Evolutionary conservation across 2,113 vertebrate genomes (phyloP).

Genomic region (Pungitius pungitius): DNA sequence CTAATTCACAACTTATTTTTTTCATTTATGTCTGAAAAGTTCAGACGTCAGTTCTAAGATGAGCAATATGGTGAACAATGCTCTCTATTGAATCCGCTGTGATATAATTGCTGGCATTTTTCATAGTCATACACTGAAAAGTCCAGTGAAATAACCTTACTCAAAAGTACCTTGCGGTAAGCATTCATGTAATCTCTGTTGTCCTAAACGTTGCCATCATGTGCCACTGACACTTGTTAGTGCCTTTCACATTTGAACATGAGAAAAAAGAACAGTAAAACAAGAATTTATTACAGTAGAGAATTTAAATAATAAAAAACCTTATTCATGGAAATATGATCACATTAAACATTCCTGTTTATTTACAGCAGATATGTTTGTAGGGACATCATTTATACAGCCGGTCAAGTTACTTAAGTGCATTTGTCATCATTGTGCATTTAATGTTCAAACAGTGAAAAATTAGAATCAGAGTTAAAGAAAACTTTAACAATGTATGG

Average conservation of each 20-base stretch:
- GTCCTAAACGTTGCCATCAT: background rate
- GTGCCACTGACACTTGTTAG: background rate
- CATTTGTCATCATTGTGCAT: constrained; percentile 20
- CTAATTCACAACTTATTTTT: background rate
- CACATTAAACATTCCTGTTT: constrained; percentile 1
- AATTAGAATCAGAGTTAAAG: constrained; percentile 5
- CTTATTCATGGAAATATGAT: constrained; percentile 14
- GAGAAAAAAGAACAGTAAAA: constrained; percentile 22
- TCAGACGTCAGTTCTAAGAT: background rate
- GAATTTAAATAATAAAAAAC: constrained; percentile 23
- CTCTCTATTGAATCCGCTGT: no score
- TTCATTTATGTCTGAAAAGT: no score
- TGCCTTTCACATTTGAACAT: background rate
- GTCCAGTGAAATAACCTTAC: background rate
- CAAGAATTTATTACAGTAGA: constrained; percentile 24
- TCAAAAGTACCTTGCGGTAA: background rate
- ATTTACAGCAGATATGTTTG: constrained; percentile 25
- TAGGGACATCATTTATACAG: constrained; percentile 14
- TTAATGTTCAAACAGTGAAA: constrained; percentile 17
- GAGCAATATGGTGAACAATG: background rate
- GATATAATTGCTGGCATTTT: background rate
- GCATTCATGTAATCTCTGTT: background rate
- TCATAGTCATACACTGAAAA: background rate
- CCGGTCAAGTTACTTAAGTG: constrained; percentile 27
- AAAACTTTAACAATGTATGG: background rate